Base-by-base conservation (phyloP, 2,797 vertebrate species). In the Leuciscus waleckii region DNA sequence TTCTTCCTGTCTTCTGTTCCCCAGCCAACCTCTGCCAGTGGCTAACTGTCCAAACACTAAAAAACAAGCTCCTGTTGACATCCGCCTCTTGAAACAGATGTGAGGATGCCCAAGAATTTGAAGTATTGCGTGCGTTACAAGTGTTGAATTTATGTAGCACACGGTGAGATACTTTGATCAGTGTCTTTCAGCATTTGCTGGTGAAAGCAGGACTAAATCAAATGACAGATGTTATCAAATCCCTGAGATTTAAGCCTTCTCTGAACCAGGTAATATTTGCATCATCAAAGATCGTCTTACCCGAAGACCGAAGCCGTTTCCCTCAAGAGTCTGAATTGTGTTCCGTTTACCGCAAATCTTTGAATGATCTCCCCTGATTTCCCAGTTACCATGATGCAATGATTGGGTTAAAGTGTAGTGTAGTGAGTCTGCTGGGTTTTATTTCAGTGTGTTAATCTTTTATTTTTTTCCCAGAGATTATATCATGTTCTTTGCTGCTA, bases 1-100 rank as follows among this genome's bases (percentile, higher is more conserved):
- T 71, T 35, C 79, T 79, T 88, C 21, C 75, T 51, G 67, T 85
- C 67, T 77, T 91, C 89, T 92, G 89, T 92, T 91, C 91, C 91
- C 88, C 79, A 58, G 63, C 46, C 82, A 79, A 58, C 68, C 68
- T 39, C 65, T 80, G 84, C 79, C 71, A 86, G 63, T 78, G 82
- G 82, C 75, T 84, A 83, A 82, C 56, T 32, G 65, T 87, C 84
- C 82, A 84, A 74, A 85, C 85, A 56, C 65, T 81, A 76, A 76
- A 78, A 79, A 84, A 87, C 77, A 51, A 79, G 61, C 58, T 77
- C 58, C 61, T 75, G 67, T 84, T 54, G 84, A 84, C 71, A 58
- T 80, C 17, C 10, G 26, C 51, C 68, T 43, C 79, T 83, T 75
- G 69, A 86, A 85, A 58, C 86, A 87, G 87, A 86, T 90, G 84